Conservation (phyloP, 2,888 invertebrate species). For the Salpingus planirostris region DNA sequence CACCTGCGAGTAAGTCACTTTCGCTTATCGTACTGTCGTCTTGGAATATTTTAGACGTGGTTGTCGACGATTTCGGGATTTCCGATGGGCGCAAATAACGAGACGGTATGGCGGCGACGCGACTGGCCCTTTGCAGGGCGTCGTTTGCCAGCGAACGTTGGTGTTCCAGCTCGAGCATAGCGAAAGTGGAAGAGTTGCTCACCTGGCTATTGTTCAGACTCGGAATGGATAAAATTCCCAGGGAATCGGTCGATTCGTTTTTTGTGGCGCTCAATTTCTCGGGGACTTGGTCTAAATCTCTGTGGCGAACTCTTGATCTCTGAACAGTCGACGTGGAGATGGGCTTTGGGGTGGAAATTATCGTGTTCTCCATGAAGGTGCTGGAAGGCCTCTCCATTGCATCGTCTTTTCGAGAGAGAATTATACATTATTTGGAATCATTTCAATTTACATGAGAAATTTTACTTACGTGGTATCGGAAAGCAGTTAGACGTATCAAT, state of each 20-base stretch:
- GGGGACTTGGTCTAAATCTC: too few relatives aligned
- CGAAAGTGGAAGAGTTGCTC: conserved; percentile 2
- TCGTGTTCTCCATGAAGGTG: conserved; percentile 10
- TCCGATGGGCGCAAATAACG: conserved; percentile 21
- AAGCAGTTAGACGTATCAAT: too few relatives aligned
- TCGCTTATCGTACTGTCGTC: conserved; percentile 32
- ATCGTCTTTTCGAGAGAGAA: too few relatives aligned
- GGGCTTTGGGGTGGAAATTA: conserved; percentile 35
- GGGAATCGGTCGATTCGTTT: conserved; percentile 2
- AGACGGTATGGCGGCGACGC: conserved; percentile 23
- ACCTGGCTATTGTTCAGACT: conserved; percentile 10
- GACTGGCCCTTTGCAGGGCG: too few relatives aligned
- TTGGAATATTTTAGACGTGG: conserved; percentile 6
- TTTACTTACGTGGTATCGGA: too few relatives aligned
- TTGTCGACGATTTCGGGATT: not conserved
- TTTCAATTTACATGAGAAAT: too few relatives aligned
- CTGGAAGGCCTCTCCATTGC: not conserved
- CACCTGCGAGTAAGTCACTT: conserved; percentile 27
- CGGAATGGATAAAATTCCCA: conserved; percentile 15
- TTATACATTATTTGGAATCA: too few relatives aligned
- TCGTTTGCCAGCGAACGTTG: conserved; percentile 5
- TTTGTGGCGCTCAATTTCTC: conserved; percentile 34
- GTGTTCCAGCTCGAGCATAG: conserved; percentile 3
- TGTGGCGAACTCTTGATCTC: too few relatives aligned
- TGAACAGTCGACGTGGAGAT: conserved; percentile 41